phyloP scores from a whole-genome alignment of 2,797 vertebrate genomes.

The Scarus forsteni region DNA sequence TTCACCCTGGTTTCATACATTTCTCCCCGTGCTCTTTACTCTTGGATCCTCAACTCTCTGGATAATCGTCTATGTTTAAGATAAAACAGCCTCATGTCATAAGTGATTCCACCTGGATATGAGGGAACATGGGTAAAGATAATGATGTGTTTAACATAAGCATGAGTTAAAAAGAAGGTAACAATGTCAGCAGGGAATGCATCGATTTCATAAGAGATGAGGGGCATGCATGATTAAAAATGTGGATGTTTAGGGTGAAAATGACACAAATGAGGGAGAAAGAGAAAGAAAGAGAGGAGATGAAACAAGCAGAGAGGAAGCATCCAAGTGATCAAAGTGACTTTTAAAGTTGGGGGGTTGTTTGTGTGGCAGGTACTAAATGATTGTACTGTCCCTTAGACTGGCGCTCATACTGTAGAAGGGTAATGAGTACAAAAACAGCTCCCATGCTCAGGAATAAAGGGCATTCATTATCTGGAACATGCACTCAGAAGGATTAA shows the following conservation, averaged over 20 bases:
- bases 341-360: constrained; percentile 34
- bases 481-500: constrained; percentile 48
- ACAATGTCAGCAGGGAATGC: constrained; percentile 56
- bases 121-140: constrained; percentile 62
- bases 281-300: neutral
- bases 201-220: constrained; percentile 52
- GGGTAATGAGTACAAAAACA: constrained; percentile 27
- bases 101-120: constrained; percentile 62
- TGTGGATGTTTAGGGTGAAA: constrained; percentile 30
- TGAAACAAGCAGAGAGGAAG: neutral
- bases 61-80: constrained; percentile 53
- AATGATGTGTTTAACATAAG: constrained; percentile 63
- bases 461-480: constrained; percentile 45
- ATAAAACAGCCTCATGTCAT: constrained; percentile 45
- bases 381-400: constrained; percentile 9
- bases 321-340: constrained; percentile 20
- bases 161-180: constrained; percentile 44
- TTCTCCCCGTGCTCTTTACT: constrained; percentile 21
- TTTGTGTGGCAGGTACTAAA: constrained; percentile 13
- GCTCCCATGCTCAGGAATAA: constrained; percentile 15
- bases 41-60: constrained; percentile 28
- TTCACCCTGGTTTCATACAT: constrained; percentile 7
- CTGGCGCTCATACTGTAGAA: neutral
- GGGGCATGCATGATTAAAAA: constrained; percentile 49
- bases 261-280: constrained; percentile 15